phyloP scores from a whole-genome alignment of 2,113 vertebrate genomes.

The Pseudorasbora parva region DNA sequence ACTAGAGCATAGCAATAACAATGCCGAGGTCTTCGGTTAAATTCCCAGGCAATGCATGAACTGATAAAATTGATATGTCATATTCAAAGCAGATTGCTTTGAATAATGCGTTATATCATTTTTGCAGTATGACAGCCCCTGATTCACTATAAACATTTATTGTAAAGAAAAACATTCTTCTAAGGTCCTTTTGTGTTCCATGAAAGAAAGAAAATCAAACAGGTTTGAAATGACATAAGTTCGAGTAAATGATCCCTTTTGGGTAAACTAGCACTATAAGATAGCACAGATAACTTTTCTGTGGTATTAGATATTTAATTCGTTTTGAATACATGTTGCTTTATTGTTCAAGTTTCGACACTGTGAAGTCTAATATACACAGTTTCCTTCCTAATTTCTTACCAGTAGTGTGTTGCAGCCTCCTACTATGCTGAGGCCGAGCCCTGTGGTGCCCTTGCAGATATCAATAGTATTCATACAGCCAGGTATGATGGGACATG shows the following conservation, averaged over 20 bases:
- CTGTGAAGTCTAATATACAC: background rate
- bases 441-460: conserved; percentile 86
- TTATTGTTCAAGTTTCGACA: background rate
- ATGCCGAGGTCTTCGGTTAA: background rate
- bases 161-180: background rate
- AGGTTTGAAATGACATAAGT: background rate
- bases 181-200: no score
- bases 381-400: conserved; percentile 38
- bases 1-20: background rate
- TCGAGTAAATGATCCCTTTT: background rate
- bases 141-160: no score
- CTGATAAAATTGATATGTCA: background rate
- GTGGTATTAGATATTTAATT: background rate
- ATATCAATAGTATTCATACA: conserved; percentile 90
- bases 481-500: conserved; percentile 86
- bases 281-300: background rate
- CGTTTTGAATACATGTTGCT: background rate
- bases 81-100: background rate
- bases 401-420: conserved; percentile 92
- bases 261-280: background rate
- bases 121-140: background rate
- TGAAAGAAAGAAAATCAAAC: no score
- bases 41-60: background rate
- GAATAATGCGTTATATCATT: background rate
- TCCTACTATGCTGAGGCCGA: conserved; percentile 94